Evolutionary conservation across 2,797 vertebrate genomes (phyloP), one percentile per base, ranked within the genome.

Genomic region (Pristis pectinata): DNA sequence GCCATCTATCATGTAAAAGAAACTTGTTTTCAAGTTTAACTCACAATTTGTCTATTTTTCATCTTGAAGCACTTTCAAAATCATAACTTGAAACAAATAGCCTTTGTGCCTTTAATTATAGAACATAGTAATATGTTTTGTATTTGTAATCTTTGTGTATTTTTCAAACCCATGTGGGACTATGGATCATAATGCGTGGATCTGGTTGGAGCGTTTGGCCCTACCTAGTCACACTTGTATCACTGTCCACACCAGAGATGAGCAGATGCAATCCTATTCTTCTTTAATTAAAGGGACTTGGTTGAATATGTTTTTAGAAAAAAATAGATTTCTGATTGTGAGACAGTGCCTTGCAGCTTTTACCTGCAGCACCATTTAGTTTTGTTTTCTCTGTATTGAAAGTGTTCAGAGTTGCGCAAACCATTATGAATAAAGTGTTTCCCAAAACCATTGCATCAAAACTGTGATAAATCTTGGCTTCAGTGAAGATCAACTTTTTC

Each of bases 51-150:
- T 37, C 19, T 64, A 19, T 64, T 91, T 91, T 64, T 41, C 91
- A 91, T 91, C 59, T 64, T 89, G 87, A 91, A 67, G 61, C 87
- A 91, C 87, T 91, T 67, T 91, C 87, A 91, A 91, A 67, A 91
- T 91, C 61, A 37, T 64, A 91, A 24, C 87, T 22, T 64, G 87
- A 91, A 91, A 91, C 37, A 89, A 89, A 67, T 91, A 67, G 59
- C 87, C 61, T 91, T 91, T 22, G 61, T 91, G 59, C 59, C 61
- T 67, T 91, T 41, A 91, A 67, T 91, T 61, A 37, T 91, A 37
- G 87, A 41, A 61, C 87, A 64, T 91, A 41, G n/a, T 37, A 91
- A 41, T 17, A 37, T 67, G 61, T 41, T 91, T 91, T 67, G 37
- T 67, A 67, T 41, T 67, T 67, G 87, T 91, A 37, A 67, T 91